Evolutionary conservation across 2,113 vertebrate species (phyloP).

Genomic region (Pachyramphus minor): DNA sequence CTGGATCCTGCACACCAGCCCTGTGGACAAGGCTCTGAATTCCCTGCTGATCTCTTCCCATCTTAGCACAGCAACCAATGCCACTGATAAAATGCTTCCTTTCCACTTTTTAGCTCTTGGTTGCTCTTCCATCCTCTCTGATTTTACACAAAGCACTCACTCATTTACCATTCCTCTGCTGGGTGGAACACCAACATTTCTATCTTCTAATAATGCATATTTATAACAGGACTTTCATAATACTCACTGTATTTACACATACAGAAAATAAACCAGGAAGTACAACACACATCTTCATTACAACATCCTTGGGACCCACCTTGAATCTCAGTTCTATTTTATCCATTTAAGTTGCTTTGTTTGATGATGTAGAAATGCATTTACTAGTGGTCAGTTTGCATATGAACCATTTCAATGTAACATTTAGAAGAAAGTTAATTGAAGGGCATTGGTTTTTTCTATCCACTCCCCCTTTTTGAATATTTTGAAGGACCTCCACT

Average conservation of each 20-base stretch:
- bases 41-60: not conserved
- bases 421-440: not conserved
- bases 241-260: not conserved
- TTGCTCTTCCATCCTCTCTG: not conserved
- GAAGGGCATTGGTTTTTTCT: not conserved
- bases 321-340: not conserved
- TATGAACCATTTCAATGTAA: not conserved
- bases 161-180: not conserved
- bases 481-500: not conserved
- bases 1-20: not conserved
- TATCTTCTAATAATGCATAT: not conserved
- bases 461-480: rapidly evolving
- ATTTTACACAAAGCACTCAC: not conserved
- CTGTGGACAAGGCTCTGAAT: not conserved
- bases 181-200: not conserved
- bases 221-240: not conserved
- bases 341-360: not conserved
- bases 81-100: not conserved
- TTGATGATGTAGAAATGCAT: not conserved
- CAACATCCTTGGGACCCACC: not conserved
- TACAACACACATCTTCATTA: rapidly evolving
- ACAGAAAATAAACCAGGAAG: not conserved
- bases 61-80: not conserved
- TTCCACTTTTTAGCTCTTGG: not conserved
- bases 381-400: not conserved